Conservation (phyloP, 2,888 invertebrate genomes). For the Drosophila mayaguana region DNA sequence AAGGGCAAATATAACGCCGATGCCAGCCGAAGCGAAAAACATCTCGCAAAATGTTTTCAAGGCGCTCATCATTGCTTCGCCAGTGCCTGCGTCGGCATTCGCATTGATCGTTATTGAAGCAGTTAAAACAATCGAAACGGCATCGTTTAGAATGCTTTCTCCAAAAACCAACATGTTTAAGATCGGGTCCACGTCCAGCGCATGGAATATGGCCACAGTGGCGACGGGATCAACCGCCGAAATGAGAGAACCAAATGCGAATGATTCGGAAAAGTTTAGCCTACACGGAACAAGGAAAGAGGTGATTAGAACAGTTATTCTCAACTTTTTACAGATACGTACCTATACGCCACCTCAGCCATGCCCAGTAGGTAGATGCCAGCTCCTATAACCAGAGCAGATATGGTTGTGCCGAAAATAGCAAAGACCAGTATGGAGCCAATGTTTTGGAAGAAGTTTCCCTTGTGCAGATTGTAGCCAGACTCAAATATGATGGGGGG, state of each 20-base stretch:
- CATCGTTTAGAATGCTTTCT: conserved; percentile 94
- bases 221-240: conserved; percentile 99
- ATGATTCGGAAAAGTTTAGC: conserved; percentile 97
- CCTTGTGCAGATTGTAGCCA: conserved; percentile 99
- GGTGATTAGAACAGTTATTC: conserved; percentile 86
- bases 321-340: conserved; percentile 23
- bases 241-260: conserved; percentile 98
- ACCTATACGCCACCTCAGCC: conserved; percentile 94
- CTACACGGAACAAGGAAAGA: conserved; percentile 86
- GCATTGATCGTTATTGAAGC: conserved; percentile 92
- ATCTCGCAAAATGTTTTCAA: conserved; percentile 96
- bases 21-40: conserved; percentile 99
- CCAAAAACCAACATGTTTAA: conserved; percentile 99
- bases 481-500: conserved; percentile 99
- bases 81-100: conserved; percentile 88
- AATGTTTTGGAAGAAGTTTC: conserved; percentile 98
- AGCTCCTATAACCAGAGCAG: conserved; percentile 98
- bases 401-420: conserved; percentile 98
- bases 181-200: conserved; percentile 97
- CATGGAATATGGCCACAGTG: conserved; percentile 99
- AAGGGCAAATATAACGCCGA: conserved; percentile 97
- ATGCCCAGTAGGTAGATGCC: conserved; percentile 97
- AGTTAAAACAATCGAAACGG: conserved; percentile 98
- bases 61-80: conserved; percentile 94
- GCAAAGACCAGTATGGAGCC: conserved; percentile 99